Conservation (phyloP, 1,140 invertebrate species). For the Diabrotica virgifera region DNA sequence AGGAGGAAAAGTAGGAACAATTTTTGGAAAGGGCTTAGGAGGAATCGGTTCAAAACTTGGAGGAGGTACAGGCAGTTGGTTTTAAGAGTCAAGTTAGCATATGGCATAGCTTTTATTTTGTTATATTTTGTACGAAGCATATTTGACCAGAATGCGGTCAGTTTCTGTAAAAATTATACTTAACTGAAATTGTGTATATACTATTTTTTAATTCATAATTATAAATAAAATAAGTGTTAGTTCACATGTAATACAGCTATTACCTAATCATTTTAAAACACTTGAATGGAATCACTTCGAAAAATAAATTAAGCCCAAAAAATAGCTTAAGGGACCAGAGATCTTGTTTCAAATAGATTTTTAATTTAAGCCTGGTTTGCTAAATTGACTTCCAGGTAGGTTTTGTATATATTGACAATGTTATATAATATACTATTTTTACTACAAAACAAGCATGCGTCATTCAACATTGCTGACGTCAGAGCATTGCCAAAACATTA, state of each 20-base stretch:
- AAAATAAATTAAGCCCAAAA: constrained; percentile 11
- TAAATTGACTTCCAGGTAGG: background rate
- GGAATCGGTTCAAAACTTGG: constrained; percentile 78
- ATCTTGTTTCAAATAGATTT: background rate
- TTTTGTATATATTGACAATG: constrained; percentile 14
- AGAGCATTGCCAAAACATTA: too few relatives aligned
- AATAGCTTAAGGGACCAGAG: constrained; percentile 11
- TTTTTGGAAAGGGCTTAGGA: constrained; percentile 79
- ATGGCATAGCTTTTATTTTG: constrained; percentile 12
- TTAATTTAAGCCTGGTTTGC: background rate
- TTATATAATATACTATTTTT: too few relatives aligned
- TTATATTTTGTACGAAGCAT: constrained; percentile 18
- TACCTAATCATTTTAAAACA: constrained; percentile 13
- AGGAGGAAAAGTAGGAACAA: constrained; percentile 74
- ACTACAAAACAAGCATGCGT: too few relatives aligned
- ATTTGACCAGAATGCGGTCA: constrained; percentile 17
- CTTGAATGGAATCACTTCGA: background rate
- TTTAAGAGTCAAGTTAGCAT: constrained; percentile 24
- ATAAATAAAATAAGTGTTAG: constrained; percentile 13
- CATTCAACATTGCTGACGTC: too few relatives aligned
- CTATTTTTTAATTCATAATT: constrained; percentile 16
- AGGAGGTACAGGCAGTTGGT: constrained; percentile 45
- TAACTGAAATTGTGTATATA: constrained; percentile 11
- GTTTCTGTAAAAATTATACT: constrained; percentile 13
- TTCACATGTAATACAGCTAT: constrained; percentile 10